A percentile compares a stretch with the other conserved stretches of the same genome.
phyloP scores from a whole-genome alignment of 1,140 invertebrate species.

The Archivesica marissinica region DNA sequence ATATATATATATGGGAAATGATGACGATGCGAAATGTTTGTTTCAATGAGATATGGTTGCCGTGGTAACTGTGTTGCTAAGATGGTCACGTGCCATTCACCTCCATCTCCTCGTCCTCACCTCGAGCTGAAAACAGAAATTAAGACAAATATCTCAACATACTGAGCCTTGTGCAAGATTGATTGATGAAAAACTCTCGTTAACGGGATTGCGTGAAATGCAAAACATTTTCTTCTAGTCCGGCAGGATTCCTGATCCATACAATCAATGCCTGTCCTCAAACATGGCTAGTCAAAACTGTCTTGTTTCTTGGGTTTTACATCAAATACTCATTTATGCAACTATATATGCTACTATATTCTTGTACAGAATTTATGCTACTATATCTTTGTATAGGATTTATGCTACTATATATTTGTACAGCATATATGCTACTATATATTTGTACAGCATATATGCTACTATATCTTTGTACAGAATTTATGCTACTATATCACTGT shows the following conservation, averaged over 20 bases:
- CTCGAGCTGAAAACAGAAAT: conserved; percentile 37
- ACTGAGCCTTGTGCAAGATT: neutral
- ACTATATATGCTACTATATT: too few species aligned
- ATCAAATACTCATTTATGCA: too few species aligned
- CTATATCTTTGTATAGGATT: too few species aligned
- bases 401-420: too few species aligned
- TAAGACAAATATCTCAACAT: neutral
- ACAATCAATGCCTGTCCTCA: neutral
- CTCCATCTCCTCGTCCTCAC: conserved; percentile 57
- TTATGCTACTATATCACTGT: too few species aligned
- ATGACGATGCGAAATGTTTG: neutral
- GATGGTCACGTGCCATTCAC: conserved; percentile 45
- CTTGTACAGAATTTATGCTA: too few species aligned
- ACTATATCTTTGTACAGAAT: too few species aligned
- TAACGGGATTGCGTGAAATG: neutral
- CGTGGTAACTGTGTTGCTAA: neutral
- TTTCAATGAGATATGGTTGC: neutral
- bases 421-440: too few species aligned
- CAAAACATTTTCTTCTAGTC: neutral
- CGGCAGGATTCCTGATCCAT: neutral
- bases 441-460: too few species aligned
- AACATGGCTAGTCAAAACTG: neutral
- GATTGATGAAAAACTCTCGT: neutral
- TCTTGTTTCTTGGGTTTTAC: neutral
- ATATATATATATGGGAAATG: too few species aligned